A percentile compares a stretch with the other conserved stretches of the same genome.
Conservation (phyloP, 2,113 vertebrate genomes). For the Malurus cyaneus region DNA sequence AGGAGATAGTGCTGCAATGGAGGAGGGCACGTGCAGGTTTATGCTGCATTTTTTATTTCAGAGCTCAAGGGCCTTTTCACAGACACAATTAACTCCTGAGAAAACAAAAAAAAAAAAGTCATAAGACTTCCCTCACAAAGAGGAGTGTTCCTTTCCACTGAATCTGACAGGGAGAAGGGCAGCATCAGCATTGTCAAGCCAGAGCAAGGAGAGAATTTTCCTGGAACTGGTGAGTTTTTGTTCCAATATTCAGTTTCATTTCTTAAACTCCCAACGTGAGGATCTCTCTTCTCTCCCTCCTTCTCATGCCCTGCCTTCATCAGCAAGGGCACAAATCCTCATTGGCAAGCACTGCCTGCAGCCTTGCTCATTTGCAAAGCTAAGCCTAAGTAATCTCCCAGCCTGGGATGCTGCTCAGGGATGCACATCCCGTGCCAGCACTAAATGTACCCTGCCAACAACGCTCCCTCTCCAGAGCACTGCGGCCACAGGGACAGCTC, state of each 20-base stretch:
- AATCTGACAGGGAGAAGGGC: background rate
- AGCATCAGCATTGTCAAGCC: background rate
- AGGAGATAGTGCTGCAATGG: background rate
- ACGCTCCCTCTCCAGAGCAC: background rate
- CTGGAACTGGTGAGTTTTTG: background rate
- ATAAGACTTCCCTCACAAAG: background rate
- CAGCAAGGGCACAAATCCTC: background rate
- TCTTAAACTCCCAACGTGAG: accelerated
- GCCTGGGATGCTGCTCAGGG: background rate
- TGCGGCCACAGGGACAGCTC: background rate
- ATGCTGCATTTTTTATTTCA: background rate
- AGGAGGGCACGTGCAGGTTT: background rate
- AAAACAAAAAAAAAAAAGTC: background rate
- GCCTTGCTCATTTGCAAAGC: background rate
- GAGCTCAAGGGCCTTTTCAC: background rate
- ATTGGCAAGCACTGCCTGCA: background rate
- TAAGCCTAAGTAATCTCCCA: background rate
- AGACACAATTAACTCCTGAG: background rate
- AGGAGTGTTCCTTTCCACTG: background rate
- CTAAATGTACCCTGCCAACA: background rate
- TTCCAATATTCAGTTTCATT: background rate
- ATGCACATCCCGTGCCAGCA: background rate
- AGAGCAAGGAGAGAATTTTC: background rate
- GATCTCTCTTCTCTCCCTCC: background rate
- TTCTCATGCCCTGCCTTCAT: background rate